Conservation (phyloP, 1,140 invertebrate species). For the Triops cancriformis region DNA sequence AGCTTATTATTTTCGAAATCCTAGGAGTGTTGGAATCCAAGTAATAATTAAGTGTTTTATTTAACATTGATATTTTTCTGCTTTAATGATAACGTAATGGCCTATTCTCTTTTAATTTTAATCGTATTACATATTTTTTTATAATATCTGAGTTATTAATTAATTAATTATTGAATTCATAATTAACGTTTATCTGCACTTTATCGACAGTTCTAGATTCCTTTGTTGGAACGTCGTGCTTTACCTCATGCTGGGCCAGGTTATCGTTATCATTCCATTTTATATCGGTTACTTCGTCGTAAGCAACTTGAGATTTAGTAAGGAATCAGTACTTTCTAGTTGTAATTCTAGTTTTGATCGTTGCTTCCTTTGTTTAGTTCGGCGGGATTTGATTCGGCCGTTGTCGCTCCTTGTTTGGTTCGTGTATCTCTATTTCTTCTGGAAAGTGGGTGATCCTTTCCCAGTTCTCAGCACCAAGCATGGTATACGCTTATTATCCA, state of each 20-base stretch:
- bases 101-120: slow-evolving; percentile 16
- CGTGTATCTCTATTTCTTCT: slow-evolving; percentile 90
- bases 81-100: not conserved
- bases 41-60: slow-evolving; percentile 42
- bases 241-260: slow-evolving; percentile 84
- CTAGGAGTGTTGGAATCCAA: slow-evolving; percentile 77
- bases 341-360: not conserved
- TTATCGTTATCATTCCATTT: slow-evolving; percentile 93
- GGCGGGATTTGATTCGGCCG: slow-evolving; percentile 62
- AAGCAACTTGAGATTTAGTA: slow-evolving; percentile 82
- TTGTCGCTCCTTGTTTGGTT: slow-evolving; percentile 80
- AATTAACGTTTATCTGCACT: slow-evolving; percentile 27
- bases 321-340: slow-evolving; percentile 38
- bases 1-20: slow-evolving; percentile 99
- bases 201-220: slow-evolving; percentile 73
- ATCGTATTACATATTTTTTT: too few relatives aligned
- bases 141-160: too few relatives aligned
- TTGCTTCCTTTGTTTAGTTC: slow-evolving; percentile 54
- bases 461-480: slow-evolving; percentile 91
- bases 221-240: slow-evolving; percentile 92
- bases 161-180: too few relatives aligned
- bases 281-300: slow-evolving; percentile 94
- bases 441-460: slow-evolving; percentile 99
- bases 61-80: not conserved
- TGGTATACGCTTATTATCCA: slow-evolving; percentile 82